These are phyloP conservation scores for Chaetodon auriga DNA, from an alignment of 2,113 vertebrate genomes.

Conservation along the genomic window DNA sequence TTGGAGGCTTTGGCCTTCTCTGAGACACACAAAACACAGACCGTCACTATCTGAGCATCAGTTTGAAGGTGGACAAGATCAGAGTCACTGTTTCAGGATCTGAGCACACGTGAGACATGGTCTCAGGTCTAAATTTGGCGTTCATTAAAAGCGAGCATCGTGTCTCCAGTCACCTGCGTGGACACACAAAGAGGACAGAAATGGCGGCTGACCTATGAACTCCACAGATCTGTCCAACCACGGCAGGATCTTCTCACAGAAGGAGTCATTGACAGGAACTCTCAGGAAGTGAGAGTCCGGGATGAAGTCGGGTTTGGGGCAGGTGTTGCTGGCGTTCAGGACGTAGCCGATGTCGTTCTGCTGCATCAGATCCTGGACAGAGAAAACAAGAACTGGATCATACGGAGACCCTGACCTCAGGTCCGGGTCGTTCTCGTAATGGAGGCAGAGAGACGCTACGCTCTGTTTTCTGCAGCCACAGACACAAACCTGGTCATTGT, in stretches of 20 bases:
- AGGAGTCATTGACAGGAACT: slow-evolving; percentile 97
- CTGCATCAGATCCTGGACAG: slow-evolving; percentile 93
- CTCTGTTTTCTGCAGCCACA: too few relatives aligned
- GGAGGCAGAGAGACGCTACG: too few relatives aligned
- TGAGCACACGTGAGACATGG: too few relatives aligned
- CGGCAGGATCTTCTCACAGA: slow-evolving; percentile 97
- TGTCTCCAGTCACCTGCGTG: too few relatives aligned
- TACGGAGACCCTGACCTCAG: too few relatives aligned
- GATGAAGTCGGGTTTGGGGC: slow-evolving; percentile 97
- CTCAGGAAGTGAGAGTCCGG: slow-evolving; percentile 94
- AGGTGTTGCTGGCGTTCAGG: slow-evolving; percentile 95
- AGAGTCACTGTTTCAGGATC: too few relatives aligned
- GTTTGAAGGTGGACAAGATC: too few relatives aligned
- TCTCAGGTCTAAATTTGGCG: too few relatives aligned
- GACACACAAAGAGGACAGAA: not conserved
- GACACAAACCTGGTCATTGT: too few relatives aligned
- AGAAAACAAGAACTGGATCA: not conserved
- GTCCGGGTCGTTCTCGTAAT: too few relatives aligned
- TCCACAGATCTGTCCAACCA: slow-evolving; percentile 97
- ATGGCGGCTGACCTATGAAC: slow-evolving; percentile 90
- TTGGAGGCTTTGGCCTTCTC: slow-evolving; percentile 95
- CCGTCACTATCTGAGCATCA: not conserved
- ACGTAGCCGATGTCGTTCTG: slow-evolving; percentile 94
- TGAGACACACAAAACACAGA: slow-evolving; percentile 68
- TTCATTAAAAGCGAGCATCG: too few relatives aligned